These are phyloP conservation scores for Tachysurus fulvidraco DNA, from an alignment of 2,113 vertebrate species.

Conservation along the genomic window DNA sequence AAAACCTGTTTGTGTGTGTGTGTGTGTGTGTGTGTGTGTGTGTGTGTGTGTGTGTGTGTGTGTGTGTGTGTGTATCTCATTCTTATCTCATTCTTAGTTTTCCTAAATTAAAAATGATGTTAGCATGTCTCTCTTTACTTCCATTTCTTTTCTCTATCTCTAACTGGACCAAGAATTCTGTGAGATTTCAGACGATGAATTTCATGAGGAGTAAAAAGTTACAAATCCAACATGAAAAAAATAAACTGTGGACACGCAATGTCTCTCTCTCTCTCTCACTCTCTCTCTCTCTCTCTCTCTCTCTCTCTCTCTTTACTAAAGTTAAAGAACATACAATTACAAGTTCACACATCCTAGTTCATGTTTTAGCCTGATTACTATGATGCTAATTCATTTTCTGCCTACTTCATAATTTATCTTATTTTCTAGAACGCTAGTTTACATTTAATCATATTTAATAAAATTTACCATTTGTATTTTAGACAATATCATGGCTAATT, in stretches of 20 bases:
- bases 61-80: background rate
- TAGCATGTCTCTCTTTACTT: background rate
- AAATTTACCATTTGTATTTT: background rate
- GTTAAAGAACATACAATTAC: no score
- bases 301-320: background rate
- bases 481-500: background rate
- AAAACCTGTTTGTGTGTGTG: constrained; percentile 8
- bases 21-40: background rate
- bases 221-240: no score
- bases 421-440: background rate
- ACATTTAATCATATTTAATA: no score
- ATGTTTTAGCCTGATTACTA: background rate
- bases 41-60: no score
- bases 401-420: background rate
- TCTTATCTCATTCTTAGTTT: constrained; percentile 23
- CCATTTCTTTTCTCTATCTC: background rate
- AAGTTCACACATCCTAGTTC: background rate
- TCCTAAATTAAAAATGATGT: background rate
- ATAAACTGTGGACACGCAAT: no score
- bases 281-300: background rate
- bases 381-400: background rate
- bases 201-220: no score
- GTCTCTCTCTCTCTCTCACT: background rate
- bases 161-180: background rate
- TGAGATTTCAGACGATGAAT: background rate